A percentile compares a stretch with the other conserved stretches of the same genome.
These are phyloP conservation scores for Ricordea florida DNA, from an alignment of 92 coral and sea anemone species.

Conservation along the genomic window DNA sequence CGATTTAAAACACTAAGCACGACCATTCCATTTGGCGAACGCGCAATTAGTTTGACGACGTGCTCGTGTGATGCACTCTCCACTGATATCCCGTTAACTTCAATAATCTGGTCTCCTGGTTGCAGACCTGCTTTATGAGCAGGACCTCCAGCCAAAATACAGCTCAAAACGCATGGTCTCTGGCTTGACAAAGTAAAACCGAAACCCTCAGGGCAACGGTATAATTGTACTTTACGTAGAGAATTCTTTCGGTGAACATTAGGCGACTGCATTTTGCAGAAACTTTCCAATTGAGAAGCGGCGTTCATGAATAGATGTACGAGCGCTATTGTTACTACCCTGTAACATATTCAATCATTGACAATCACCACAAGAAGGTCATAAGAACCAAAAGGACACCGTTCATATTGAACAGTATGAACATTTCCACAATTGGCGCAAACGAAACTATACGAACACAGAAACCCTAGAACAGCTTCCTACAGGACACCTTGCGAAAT, in stretches of 20 bases:
- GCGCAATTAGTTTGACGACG: conserved; percentile 88
- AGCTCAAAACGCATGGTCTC: conserved; percentile 94
- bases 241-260: neutral
- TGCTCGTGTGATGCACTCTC: conserved; percentile 80
- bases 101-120: conserved; percentile 91
- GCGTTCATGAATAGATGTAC: conserved; percentile 11
- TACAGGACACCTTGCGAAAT: conserved; percentile 8
- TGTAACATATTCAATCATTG: conserved; percentile 10
- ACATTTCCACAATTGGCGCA: neutral
- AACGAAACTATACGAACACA: too few relatives aligned
- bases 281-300: conserved; percentile 14
- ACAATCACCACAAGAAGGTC: neutral
- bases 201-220: conserved; percentile 80
- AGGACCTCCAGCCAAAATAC: conserved; percentile 90
- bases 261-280: conserved; percentile 13
- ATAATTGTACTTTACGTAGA: conserved; percentile 67
- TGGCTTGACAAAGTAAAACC: conserved; percentile 96
- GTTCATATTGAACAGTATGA: neutral
- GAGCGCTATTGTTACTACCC: neutral
- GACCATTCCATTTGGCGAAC: conserved; percentile 79
- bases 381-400: neutral
- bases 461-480: too few relatives aligned
- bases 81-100: conserved; percentile 86
- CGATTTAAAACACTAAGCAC: conserved; percentile 76
- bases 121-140: conserved; percentile 88